Conservation (phyloP, 2,888 invertebrate genomes). For the Agrotis exclamationis region DNA sequence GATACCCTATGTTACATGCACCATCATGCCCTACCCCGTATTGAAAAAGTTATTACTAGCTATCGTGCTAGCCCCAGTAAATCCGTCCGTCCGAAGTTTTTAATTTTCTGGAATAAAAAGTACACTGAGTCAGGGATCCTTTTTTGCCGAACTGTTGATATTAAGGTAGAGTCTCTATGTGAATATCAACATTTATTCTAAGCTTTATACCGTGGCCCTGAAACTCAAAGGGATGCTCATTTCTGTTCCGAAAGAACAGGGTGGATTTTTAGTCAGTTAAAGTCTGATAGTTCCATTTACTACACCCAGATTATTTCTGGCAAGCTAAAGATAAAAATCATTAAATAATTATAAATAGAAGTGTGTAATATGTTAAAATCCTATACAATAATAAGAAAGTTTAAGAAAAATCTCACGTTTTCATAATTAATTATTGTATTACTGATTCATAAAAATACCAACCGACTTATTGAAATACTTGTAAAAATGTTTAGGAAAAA, state of each 20-base stretch:
- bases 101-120: conserved; percentile 8
- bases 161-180: neutral
- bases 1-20: conserved; percentile 13
- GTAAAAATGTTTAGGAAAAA: conserved; percentile 75
- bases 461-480: conserved; percentile 79
- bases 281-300: no score
- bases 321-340: neutral
- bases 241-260: no score
- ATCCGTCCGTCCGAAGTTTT: conserved; percentile 11
- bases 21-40: neutral
- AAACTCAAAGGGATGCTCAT: no score
- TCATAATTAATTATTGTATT: neutral
- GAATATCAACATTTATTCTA: no score
- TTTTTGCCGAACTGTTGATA: neutral
- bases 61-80: neutral
- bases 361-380: neutral
- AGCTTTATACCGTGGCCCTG: no score
- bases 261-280: no score
- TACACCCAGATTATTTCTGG: neutral
- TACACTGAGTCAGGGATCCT: neutral
- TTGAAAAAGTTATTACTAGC: conserved; percentile 33
- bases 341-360: neutral
- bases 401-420: neutral
- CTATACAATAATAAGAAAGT: neutral
- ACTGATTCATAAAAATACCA: conserved; percentile 15